Conservation (phyloP, 2,113 vertebrate species). For the Willisornis vidua region DNA sequence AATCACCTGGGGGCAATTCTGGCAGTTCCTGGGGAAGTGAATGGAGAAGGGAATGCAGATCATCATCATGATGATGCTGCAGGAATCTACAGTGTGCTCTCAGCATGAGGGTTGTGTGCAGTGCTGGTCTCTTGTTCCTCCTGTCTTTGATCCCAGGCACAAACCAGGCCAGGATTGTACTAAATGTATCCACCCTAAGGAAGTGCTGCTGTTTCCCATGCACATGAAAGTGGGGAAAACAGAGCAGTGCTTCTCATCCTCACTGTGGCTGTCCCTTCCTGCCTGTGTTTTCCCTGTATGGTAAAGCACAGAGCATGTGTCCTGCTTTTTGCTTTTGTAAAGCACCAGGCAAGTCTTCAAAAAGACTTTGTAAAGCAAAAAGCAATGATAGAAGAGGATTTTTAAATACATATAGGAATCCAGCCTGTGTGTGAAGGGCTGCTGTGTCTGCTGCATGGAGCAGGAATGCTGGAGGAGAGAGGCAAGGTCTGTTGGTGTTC, state of each 20-base stretch:
- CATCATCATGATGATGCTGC: accelerated
- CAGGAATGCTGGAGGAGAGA: not conserved
- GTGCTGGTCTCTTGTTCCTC: not conserved
- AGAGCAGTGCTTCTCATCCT: not conserved
- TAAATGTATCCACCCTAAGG: not conserved
- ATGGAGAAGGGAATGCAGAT: not conserved
- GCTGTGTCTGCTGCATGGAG: not conserved
- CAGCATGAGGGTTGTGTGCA: not conserved
- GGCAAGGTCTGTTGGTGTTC: not conserved
- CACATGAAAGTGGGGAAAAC: not conserved
- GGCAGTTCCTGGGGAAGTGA: not conserved
- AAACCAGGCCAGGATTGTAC: not conserved
- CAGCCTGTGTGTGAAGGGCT: not conserved
- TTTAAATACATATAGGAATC: not conserved
- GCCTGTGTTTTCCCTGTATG: not conserved
- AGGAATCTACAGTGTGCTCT: not conserved
- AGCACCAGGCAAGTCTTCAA: not conserved
- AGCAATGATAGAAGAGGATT: not conserved
- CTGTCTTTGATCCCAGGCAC: not conserved
- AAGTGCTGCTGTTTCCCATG: not conserved
- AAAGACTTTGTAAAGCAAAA: not conserved
- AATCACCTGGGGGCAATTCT: not conserved
- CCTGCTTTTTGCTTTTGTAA: not conserved
- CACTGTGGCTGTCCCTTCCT: not conserved
- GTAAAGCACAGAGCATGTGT: not conserved